Percentiles rank a stretch among this genome's conserved stretches.
These are phyloP conservation scores for Zaprionus africanus DNA, from an alignment of 1,140 invertebrate genomes.

Conservation along the genomic window DNA sequence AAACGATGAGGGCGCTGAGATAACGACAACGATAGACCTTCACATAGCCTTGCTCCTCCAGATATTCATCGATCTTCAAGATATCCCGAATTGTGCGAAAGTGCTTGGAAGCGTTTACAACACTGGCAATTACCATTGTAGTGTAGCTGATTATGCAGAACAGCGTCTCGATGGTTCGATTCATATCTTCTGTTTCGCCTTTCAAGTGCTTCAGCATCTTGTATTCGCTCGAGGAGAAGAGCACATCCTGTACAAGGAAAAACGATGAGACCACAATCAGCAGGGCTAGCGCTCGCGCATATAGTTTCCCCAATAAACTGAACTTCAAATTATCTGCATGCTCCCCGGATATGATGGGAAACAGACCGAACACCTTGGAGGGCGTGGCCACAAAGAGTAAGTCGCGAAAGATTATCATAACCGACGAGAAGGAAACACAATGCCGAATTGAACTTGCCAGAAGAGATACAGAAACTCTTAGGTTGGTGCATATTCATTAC, in stretches of 20 bases:
- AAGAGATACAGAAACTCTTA: background rate
- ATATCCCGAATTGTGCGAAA: conserved; percentile 60
- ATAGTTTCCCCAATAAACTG: conserved; percentile 42
- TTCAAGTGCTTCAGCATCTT: conserved; percentile 53
- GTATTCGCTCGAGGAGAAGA: conserved; percentile 54
- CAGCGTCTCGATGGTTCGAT: conserved; percentile 68
- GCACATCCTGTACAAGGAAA: conserved; percentile 50
- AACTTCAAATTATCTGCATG: conserved; percentile 38
- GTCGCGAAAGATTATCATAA: conserved; percentile 60
- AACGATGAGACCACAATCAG: conserved; percentile 37
- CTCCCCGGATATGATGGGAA: conserved; percentile 54
- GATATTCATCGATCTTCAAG: conserved; percentile 55
- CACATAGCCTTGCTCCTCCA: conserved; percentile 47
- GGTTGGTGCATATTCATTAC: background rate
- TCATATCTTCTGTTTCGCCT: conserved; percentile 71
- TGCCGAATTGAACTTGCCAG: background rate
- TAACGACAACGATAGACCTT: conserved; percentile 51
- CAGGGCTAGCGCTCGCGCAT: conserved; percentile 39
- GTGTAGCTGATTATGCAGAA: conserved; percentile 71
- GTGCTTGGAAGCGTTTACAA: conserved; percentile 50
- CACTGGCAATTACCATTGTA: conserved; percentile 53
- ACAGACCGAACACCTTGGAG: conserved; percentile 44
- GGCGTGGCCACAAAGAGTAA: conserved; percentile 36
- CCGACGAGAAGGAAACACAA: background rate
- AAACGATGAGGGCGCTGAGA: conserved; percentile 34